phyloP scores from a whole-genome alignment of 2,888 invertebrate species.

The Elegia similella region DNA sequence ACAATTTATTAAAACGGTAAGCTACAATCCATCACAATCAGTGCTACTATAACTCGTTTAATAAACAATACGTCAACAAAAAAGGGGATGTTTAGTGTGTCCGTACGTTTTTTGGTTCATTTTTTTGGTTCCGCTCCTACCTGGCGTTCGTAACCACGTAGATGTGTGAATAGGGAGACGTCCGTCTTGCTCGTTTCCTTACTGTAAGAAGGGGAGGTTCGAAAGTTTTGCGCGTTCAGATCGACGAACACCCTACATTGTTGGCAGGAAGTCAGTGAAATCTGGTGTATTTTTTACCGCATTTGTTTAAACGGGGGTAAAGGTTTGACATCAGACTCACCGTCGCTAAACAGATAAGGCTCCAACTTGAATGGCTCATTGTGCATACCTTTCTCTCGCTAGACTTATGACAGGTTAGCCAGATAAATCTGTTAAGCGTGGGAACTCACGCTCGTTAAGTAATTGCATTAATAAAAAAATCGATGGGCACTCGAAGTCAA shows the following conservation, averaged over 20 bases:
- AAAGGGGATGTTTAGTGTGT: conserved; percentile 78
- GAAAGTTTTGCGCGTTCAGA: conserved; percentile 54
- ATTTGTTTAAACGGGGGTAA: conserved; percentile 66
- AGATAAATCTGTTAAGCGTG: conserved; percentile 38
- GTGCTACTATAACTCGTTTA: conserved; percentile 64
- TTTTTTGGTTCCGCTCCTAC: conserved; percentile 75
- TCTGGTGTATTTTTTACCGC: conserved; percentile 75
- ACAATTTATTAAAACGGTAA: conserved; percentile 45
- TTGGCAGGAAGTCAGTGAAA: conserved; percentile 75
- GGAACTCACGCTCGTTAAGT: conserved; percentile 20
- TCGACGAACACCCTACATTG: conserved; percentile 43
- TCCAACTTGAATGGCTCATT: conserved; percentile 60
- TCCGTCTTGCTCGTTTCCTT: conserved; percentile 43
- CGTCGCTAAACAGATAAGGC: conserved; percentile 59
- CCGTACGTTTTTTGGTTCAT: conserved; percentile 60
- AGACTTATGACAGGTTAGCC: conserved; percentile 43
- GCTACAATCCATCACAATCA: conserved; percentile 56
- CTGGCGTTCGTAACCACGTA: conserved; percentile 64
- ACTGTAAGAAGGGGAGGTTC: conserved; percentile 43
- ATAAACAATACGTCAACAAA: conserved; percentile 69
- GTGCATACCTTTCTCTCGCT: conserved; percentile 48
- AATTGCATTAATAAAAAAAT: conserved; percentile 18
- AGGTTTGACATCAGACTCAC: conserved; percentile 62
- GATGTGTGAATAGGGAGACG: conserved; percentile 55
- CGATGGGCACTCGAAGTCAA: not conserved